Evolutionary conservation across 2,797 vertebrate species (phyloP), one percentile per base, ranked within the genome.

Genomic region (Mormyrus hasselquistii): DNA sequence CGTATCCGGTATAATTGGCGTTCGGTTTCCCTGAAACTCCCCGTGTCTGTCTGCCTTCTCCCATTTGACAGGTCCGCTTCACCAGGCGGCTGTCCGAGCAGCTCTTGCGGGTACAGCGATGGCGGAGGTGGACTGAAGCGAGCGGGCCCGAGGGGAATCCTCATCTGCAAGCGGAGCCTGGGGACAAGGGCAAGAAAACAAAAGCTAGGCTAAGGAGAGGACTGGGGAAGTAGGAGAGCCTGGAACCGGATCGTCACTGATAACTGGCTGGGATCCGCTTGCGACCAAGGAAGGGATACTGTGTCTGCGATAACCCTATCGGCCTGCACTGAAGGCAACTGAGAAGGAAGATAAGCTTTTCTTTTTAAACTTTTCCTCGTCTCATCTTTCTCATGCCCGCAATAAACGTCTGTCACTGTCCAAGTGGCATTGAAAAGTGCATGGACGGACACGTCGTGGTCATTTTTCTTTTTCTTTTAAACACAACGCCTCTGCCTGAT

Each of bases 211-310:
- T 82, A 65, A 85, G 55, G 82, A 62, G 76, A 62, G 29, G 44
- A 65, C 55, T 10, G 50, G 25, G 53, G 57, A 38, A 34, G 65
- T 73, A 55, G 88, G 47, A 55, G 88, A 47, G 22, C 50, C 62
- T 82, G 34, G n/a, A 50, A 57, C 55, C 59, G 88, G 34, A 89
- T 50, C 47, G 44, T 84, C 50, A 62, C 22, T 22, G 53, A 76
- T 76, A 89, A 29, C 53, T 73, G 87, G 73, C 84, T 50, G 41
- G 88, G 85, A 79, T 88, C 65, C 55, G 84, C 86, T 91, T 89
- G 62, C 86, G 38, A 38, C 57, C 55, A 82, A 89, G 90, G 34
- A 87, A 65, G 47, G 22, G 62, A 86, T 76, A 79, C 85, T 69
- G 82, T 89, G 85, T 89, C n/a, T 10, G 73, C 59, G 73, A 90